Percentiles rank a stretch among this genome's conserved stretches.
phyloP scores from a whole-genome alignment of 2,888 invertebrate species.

The Tenthredo amoena region DNA sequence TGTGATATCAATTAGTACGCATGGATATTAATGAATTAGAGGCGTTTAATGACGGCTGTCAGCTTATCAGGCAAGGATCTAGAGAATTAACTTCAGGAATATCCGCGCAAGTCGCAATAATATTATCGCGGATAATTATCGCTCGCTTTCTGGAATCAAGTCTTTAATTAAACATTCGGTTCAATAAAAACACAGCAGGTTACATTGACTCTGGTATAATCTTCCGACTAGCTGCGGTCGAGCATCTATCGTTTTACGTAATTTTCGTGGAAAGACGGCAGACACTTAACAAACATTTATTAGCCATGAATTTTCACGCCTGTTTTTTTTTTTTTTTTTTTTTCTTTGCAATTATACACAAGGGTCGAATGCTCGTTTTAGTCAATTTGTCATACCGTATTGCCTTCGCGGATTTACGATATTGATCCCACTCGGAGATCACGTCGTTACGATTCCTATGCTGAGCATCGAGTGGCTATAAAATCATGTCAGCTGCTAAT shows the following conservation, averaged over 20 bases:
- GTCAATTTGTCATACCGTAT: slow-evolving; percentile 2
- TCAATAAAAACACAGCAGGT: slow-evolving; percentile 14
- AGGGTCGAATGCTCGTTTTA: slow-evolving; percentile 7
- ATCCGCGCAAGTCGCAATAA: slow-evolving; percentile 12
- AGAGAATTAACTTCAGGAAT: slow-evolving; percentile 22
- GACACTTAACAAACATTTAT: slow-evolving; percentile 1
- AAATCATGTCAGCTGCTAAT: slow-evolving; percentile 33
- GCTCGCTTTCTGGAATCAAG: neutral
- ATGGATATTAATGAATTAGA: slow-evolving; percentile 66
- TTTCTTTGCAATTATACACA: neutral
- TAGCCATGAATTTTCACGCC: slow-evolving; percentile 6
- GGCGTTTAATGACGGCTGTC: slow-evolving; percentile 56
- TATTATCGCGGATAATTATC: slow-evolving; percentile 39
- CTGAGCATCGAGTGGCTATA: neutral
- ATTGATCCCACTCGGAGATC: slow-evolving; percentile 35
- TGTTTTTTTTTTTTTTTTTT: neutral
- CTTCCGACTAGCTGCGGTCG: neutral
- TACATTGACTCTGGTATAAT: neutral
- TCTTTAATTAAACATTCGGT: slow-evolving; percentile 15
- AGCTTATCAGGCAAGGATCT: slow-evolving; percentile 61
- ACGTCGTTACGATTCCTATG: slow-evolving; percentile 25
- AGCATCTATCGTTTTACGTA: neutral
- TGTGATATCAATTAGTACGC: slow-evolving; percentile 64
- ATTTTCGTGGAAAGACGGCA: neutral
- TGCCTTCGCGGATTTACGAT: neutral